Conservation (phyloP, 2,888 invertebrate genomes). For the Chloroclystis v-ata region DNA sequence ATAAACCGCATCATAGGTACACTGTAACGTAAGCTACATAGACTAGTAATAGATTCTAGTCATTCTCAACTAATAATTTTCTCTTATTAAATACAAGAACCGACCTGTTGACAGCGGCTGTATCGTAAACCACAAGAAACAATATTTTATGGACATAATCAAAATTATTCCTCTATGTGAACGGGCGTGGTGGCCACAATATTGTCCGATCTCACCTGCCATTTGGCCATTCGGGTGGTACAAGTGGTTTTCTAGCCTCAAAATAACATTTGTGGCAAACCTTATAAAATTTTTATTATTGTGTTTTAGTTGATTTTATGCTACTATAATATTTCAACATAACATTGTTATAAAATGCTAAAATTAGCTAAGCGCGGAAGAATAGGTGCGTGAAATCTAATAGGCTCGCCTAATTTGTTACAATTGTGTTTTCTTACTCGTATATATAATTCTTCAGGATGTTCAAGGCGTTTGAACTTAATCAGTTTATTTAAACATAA, state of each 20-base stretch:
- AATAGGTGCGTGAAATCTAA: too few species aligned
- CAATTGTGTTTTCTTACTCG: too few species aligned
- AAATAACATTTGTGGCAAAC: too few species aligned
- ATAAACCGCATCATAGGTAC: not conserved
- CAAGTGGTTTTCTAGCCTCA: constrained; percentile 22
- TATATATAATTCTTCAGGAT: too few species aligned
- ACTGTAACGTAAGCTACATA: not conserved
- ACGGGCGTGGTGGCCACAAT: constrained; percentile 68
- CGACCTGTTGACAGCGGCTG: constrained; percentile 47
- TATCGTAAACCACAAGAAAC: constrained; percentile 47
- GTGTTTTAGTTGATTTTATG: too few species aligned
- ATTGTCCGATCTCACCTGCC: constrained; percentile 69
- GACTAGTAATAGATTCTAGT: constrained; percentile 6
- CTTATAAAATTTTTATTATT: too few species aligned
- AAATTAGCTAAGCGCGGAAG: too few species aligned
- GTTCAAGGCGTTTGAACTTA: too few species aligned
- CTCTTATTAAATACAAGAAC: constrained; percentile 27
- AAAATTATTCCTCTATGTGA: constrained; percentile 67
- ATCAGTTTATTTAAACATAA: too few species aligned
- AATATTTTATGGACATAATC: constrained; percentile 57
- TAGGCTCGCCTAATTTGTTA: too few species aligned
- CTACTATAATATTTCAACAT: too few species aligned
- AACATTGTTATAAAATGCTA: too few species aligned
- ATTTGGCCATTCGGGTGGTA: constrained; percentile 39
- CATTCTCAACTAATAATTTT: constrained; percentile 23